Percentiles rank a stretch among this genome's conserved stretches.
phyloP scores from a whole-genome alignment of 2,888 invertebrate species.

The Epistrophella euchroma region DNA sequence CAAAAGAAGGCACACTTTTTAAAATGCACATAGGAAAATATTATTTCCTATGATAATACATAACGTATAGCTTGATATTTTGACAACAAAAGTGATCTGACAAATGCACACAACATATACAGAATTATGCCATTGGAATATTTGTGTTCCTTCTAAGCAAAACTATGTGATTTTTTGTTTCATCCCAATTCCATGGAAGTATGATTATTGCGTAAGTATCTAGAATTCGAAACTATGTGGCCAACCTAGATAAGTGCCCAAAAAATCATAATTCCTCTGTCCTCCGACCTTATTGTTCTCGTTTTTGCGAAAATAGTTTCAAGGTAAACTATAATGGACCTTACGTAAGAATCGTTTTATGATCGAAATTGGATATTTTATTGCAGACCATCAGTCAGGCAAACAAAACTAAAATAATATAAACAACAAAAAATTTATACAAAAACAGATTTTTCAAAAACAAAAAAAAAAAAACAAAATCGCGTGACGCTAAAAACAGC shows the following conservation, averaged over 20 bases:
- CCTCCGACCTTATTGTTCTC: conserved; percentile 69
- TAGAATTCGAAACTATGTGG: conserved; percentile 36
- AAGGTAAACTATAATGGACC: conserved; percentile 53
- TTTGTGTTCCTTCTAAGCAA: neutral
- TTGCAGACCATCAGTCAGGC: conserved; percentile 5
- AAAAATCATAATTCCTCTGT: conserved; percentile 38
- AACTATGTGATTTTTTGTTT: conserved; percentile 34
- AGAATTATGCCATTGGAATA: conserved; percentile 29
- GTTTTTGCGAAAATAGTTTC: conserved; percentile 66
- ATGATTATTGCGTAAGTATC: conserved; percentile 66
- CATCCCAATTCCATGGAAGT: conserved; percentile 46
- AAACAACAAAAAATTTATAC: conserved; percentile 14
- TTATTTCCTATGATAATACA: conserved; percentile 24
- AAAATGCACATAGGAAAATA: conserved; percentile 48
- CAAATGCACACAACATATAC: neutral
- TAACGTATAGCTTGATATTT: neutral
- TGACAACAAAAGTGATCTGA: conserved; percentile 28
- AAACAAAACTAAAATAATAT: neutral
- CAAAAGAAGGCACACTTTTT: conserved; percentile 63
- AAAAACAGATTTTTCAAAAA: conserved; percentile 49
- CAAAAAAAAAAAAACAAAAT: too few species aligned
- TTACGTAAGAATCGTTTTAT: conserved; percentile 72
- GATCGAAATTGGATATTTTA: conserved; percentile 59
- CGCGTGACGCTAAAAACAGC: conserved; percentile 49
- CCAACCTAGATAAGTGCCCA: conserved; percentile 61